phyloP scores from a whole-genome alignment of 2,113 vertebrate species.

The Hucho hucho region DNA sequence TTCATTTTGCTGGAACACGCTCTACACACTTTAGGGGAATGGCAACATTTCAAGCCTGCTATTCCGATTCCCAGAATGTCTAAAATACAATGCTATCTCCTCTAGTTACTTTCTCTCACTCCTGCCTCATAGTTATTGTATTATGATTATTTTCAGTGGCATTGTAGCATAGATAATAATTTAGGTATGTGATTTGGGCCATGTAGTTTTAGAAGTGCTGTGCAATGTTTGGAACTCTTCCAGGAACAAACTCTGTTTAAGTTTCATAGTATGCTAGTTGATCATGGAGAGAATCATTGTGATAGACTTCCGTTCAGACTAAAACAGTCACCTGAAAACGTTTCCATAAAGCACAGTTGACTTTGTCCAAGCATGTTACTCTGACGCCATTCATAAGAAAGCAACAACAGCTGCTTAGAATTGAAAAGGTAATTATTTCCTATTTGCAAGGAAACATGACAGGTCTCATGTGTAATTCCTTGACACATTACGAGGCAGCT shows the following conservation, averaged over 20 bases:
- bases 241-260: not conserved
- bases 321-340: conserved; percentile 18
- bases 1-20: conserved; percentile 15
- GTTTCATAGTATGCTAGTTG: too few relatives aligned
- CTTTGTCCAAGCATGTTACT: conserved; percentile 26
- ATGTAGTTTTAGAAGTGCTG: not conserved
- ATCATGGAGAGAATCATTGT: too few relatives aligned
- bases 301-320: too few relatives aligned
- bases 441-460: conserved; percentile 39
- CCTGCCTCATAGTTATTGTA: not conserved
- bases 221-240: not conserved
- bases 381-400: conserved; percentile 33
- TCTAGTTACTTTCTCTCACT: not conserved
- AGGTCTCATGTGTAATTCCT: conserved; percentile 54
- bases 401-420: conserved; percentile 46
- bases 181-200: not conserved
- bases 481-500: conserved; percentile 34
- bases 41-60: not conserved
- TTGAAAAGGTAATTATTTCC: conserved; percentile 49
- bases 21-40: not conserved
- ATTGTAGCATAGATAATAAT: not conserved
- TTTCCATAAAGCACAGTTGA: conserved; percentile 32
- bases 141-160: not conserved
- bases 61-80: not conserved
- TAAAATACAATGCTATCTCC: not conserved